Evolutionary conservation across 1,140 invertebrate species (phyloP), one percentile per base, ranked within the genome.

Genomic region (Drosophila lini): DNA sequence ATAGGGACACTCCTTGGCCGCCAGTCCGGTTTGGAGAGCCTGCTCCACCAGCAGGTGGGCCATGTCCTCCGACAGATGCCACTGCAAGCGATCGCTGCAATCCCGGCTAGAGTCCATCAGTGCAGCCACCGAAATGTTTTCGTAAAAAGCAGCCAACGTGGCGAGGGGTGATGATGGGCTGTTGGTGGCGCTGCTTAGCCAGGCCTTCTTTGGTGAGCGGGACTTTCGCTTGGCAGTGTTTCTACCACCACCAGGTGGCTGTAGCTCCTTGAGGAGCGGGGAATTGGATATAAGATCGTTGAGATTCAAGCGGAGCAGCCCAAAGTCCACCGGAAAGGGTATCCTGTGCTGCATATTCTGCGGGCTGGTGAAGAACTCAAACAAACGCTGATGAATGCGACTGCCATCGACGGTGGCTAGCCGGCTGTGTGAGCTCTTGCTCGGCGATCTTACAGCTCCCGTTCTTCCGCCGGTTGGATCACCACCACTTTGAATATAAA

Each of bases 401-500:
- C 81, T 48, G 32, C 57, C 59, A 31, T 78, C 61, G 47, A 89
- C 13, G 0, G 67, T 79, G 25, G 74, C 52, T 22, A 86, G 31
- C 0, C 64, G 68, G 5, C 25, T 68, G 6, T 50, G 8, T 13
- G 71, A 25, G 5, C 56, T 64, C 68, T 77, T 83, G 25, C 42
- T 60, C 1, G 76, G 83, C 1, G 80, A 86, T 16, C 11, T 71
- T 16, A 28, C 50, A 9, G 28, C 38, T 3, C 28, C 52, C 0
- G 50, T 22, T 45, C n/a, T 48, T 7, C n/a, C 34, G 2, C 56
- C 38, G 55, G 45, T 58, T n/a, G 8, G 28, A 78, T 92, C 91
- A 7, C 91, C 91, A 10, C 89, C 89, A 48, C 93, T 94, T 52
- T 94, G 84, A 67, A 95, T 91, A 80, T 95, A 94, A 92, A 95